phyloP scores from a whole-genome alignment of 2,888 invertebrate species.

The Mamestra brassicae region DNA sequence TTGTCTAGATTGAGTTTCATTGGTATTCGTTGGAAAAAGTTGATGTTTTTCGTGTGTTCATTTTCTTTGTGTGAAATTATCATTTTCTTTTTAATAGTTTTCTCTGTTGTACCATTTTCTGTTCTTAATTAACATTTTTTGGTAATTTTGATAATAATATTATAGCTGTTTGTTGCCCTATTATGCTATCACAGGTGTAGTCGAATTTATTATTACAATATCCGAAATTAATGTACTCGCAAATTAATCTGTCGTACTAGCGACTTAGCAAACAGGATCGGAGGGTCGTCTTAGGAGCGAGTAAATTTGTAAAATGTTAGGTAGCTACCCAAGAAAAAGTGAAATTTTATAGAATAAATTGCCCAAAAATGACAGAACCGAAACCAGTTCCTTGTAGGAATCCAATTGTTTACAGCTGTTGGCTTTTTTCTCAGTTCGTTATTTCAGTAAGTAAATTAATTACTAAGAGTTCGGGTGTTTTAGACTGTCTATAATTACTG shows the following conservation, averaged over 20 bases:
- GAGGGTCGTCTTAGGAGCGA: background rate
- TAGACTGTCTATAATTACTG: no score
- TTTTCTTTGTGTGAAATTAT: conserved; percentile 54
- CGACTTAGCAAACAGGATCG: background rate
- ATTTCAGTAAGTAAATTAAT: background rate
- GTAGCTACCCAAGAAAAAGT: background rate
- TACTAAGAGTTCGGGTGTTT: background rate
- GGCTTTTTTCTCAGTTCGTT: background rate
- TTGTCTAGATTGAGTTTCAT: conserved; percentile 18
- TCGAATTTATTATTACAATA: background rate
- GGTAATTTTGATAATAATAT: background rate
- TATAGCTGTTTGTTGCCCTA: background rate
- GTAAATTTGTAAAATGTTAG: background rate
- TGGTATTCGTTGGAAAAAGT: background rate
- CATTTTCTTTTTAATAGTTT: conserved; percentile 3
- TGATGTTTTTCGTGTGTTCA: conserved; percentile 12
- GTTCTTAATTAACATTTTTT: background rate
- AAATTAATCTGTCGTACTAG: no score
- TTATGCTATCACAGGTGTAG: background rate
- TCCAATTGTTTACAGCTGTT: background rate
- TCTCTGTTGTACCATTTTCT: background rate
- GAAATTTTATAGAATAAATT: background rate
- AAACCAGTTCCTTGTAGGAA: background rate
- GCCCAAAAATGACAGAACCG: background rate
- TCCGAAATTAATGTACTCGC: background rate